These are phyloP conservation scores for Lacerta bilineata DNA, from an alignment of 2,797 vertebrate genomes.

Conservation along the genomic window DNA sequence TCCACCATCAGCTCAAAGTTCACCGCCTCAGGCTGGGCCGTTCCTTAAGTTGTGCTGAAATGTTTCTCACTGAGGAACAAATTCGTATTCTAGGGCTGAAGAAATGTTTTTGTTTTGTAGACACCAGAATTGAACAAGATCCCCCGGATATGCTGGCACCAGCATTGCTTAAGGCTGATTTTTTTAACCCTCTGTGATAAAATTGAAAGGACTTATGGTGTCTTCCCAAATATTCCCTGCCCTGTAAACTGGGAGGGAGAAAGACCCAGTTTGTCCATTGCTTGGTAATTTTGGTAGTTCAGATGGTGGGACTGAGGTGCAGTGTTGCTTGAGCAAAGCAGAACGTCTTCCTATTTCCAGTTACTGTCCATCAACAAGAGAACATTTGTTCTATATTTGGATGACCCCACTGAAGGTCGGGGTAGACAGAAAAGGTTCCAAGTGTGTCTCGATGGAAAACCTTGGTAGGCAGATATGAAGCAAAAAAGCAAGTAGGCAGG, in stretches of 20 bases:
- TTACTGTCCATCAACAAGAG: conserved; percentile 70
- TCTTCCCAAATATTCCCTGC: conserved; percentile 13
- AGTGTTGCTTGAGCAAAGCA: conserved; percentile 62
- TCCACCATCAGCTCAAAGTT: not conserved
- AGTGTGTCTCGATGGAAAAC: conserved; percentile 58
- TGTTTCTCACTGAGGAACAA: not conserved
- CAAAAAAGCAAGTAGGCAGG: conserved; percentile 57
- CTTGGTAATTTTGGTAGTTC: conserved; percentile 14
- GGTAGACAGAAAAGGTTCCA: conserved; percentile 68
- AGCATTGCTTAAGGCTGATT: not conserved
- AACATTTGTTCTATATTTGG: conserved; percentile 78
- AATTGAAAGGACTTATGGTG: conserved; percentile 4
- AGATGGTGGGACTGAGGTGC: conserved; percentile 49
- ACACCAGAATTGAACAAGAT: not conserved
- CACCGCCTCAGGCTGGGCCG: not conserved
- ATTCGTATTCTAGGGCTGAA: not conserved
- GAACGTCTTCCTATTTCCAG: conserved; percentile 70
- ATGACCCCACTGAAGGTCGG: conserved; percentile 70
- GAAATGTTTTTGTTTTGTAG: not conserved
- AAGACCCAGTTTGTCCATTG: conserved; percentile 20
- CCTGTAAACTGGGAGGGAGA: conserved; percentile 13
- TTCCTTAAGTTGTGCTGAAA: not conserved
- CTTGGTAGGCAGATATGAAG: conserved; percentile 63
- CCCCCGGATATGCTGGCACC: not conserved
- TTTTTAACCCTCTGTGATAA: conserved; percentile 32